Percentiles rank a stretch among this genome's conserved stretches.
Conservation (phyloP, 2,888 invertebrate genomes). For the Hypena proboscidalis region DNA sequence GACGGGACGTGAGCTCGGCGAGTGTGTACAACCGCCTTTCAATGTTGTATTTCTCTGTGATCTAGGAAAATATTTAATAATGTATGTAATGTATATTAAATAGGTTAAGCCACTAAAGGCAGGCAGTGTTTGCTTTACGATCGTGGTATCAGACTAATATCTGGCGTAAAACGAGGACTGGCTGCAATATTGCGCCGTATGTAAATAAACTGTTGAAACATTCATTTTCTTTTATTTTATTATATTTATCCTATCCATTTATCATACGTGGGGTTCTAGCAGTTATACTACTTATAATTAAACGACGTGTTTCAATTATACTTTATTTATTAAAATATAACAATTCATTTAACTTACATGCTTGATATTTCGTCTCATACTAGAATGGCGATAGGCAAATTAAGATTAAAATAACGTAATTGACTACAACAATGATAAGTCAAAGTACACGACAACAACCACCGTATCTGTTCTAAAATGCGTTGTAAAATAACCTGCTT, state of each 20-base stretch:
- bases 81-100: constrained; percentile 35
- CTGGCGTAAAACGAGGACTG: background rate
- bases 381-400: constrained; percentile 40
- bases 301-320: constrained; percentile 46
- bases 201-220: constrained; percentile 57
- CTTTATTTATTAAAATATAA: constrained; percentile 78
- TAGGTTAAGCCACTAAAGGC: constrained; percentile 30
- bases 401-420: constrained; percentile 25
- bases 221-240: background rate
- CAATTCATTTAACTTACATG: constrained; percentile 68
- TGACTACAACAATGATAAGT: constrained; percentile 17
- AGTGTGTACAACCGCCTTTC: too few relatives aligned
- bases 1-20: too few relatives aligned
- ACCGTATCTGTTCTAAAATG: background rate
- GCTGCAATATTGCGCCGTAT: constrained; percentile 24
- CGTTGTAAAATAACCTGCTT: too few relatives aligned
- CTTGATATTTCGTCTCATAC: constrained; percentile 51
- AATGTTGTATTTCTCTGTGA: constrained; percentile 68
- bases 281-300: background rate
- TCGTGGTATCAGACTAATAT: background rate
- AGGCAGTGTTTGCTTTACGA: background rate
- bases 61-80: constrained; percentile 62
- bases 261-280: background rate
- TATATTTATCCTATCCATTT: background rate
- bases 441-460: background rate